These are phyloP conservation scores for Meriones unguiculatus DNA, from an alignment of 2,113 vertebrate genomes.

Conservation along the genomic window DNA sequence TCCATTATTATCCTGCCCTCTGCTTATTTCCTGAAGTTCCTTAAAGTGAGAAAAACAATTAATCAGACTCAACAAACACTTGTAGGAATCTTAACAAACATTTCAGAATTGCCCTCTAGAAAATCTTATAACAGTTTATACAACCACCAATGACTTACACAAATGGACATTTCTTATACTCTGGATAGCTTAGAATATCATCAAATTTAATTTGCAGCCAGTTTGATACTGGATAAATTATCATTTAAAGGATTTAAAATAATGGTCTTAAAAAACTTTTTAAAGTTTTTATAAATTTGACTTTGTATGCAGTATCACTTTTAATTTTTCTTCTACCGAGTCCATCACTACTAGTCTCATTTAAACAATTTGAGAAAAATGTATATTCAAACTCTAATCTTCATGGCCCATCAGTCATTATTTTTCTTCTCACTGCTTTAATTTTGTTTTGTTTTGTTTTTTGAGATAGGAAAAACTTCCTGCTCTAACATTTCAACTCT, in stretches of 20 bases:
- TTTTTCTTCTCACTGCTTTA: constrained; percentile 1
- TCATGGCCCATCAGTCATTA: neutral
- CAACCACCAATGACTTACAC: neutral
- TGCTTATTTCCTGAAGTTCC: neutral
- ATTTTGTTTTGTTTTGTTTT: constrained; percentile 13
- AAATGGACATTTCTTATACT: neutral
- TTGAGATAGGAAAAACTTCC: neutral
- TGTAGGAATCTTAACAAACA: neutral
- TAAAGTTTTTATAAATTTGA: neutral
- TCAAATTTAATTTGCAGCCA: neutral
- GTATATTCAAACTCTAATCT: neutral
- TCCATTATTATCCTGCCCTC: neutral
- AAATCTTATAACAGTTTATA: neutral
- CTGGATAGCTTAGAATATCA: neutral
- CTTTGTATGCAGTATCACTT: neutral
- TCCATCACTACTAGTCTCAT: neutral
- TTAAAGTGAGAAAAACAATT: neutral
- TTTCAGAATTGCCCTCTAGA: neutral
- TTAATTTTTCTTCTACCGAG: neutral
- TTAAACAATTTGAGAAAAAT: neutral
- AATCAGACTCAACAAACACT: neutral
- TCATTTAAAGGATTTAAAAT: neutral
- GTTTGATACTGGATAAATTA: neutral
- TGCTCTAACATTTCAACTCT: constrained; percentile 3
- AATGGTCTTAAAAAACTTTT: neutral